Evolutionary conservation across 2,113 vertebrate species (phyloP).

Genomic region (Pluvianellus socialis): DNA sequence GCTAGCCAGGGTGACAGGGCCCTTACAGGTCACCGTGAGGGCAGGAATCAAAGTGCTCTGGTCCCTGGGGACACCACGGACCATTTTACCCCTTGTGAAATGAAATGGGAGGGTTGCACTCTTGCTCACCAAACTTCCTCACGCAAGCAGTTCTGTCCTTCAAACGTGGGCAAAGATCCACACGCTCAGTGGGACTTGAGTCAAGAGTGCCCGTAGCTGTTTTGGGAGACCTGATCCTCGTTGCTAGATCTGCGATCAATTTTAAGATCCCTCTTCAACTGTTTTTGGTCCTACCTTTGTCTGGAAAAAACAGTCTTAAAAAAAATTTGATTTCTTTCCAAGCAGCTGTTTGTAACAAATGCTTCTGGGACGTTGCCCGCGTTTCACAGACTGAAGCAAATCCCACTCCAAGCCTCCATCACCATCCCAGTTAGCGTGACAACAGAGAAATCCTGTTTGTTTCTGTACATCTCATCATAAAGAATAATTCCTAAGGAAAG

Average conservation of each 20-base stretch:
- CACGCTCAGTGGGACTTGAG: rapidly evolving
- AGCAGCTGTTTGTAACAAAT: not conserved
- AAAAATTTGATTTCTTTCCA: not conserved
- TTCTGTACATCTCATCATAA: not conserved
- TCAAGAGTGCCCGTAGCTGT: not conserved
- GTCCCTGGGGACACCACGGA: not conserved
- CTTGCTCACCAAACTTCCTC: not conserved
- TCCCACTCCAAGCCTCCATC: not conserved
- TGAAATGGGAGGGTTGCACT: not conserved
- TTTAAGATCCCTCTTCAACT: not conserved
- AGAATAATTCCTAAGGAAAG: not conserved
- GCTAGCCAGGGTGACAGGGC: not conserved
- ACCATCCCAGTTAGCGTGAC: not conserved
- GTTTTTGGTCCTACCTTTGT: not conserved
- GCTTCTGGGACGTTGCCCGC: not conserved
- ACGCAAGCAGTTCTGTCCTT: not conserved
- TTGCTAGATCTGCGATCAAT: not conserved
- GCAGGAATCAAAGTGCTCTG: not conserved
- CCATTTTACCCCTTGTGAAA: not conserved
- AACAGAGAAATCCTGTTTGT: not conserved
- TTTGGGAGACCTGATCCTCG: not conserved
- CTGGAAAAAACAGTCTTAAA: not conserved
- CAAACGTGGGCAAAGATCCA: not conserved
- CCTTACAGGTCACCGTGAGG: not conserved
- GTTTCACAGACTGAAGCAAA: not conserved